phyloP scores from a whole-genome alignment of 2,888 invertebrate species.

The Diaphora mendica region DNA sequence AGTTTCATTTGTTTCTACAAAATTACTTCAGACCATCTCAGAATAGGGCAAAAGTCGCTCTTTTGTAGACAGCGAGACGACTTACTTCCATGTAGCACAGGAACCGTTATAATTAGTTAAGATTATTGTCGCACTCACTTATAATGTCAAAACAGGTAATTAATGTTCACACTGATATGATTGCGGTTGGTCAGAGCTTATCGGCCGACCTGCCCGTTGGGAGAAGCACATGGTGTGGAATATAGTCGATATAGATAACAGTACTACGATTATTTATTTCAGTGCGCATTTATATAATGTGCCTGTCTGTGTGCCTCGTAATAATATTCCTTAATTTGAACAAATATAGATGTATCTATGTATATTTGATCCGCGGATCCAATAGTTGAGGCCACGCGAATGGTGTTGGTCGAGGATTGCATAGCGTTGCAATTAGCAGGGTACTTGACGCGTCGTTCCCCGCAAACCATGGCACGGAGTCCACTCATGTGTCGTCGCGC shows the following conservation, averaged over 20 bases:
- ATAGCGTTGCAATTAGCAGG: slow-evolving; percentile 83
- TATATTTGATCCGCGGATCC: slow-evolving; percentile 56
- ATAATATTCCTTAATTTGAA: slow-evolving; percentile 28
- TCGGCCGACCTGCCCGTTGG: slow-evolving; percentile 75
- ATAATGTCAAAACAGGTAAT: slow-evolving; percentile 74
- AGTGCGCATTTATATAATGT: slow-evolving; percentile 26
- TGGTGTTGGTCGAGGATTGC: slow-evolving; percentile 68
- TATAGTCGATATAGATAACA: slow-evolving; percentile 57
- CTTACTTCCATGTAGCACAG: slow-evolving; percentile 60
- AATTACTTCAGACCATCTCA: slow-evolving; percentile 80
- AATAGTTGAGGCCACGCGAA: slow-evolving; percentile 55
- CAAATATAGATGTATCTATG: slow-evolving; percentile 50
- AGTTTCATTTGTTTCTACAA: slow-evolving; percentile 86
- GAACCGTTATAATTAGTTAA: slow-evolving; percentile 74
- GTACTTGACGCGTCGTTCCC: slow-evolving; percentile 75
- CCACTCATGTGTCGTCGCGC: slow-evolving; percentile 84
- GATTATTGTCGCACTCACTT: slow-evolving; percentile 72
- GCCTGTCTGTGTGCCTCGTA: slow-evolving; percentile 17
- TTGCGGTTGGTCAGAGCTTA: slow-evolving; percentile 78
- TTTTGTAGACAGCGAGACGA: slow-evolving; percentile 53
- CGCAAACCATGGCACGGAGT: slow-evolving; percentile 74
- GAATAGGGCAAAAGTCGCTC: slow-evolving; percentile 57
- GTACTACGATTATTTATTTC: slow-evolving; percentile 62
- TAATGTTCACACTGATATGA: slow-evolving; percentile 81
- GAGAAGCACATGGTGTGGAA: slow-evolving; percentile 63